A percentile compares a stretch with the other conserved stretches of the same genome.
phyloP scores from a whole-genome alignment of 2,113 vertebrate genomes.

The Hemiscyllium ocellatum region DNA sequence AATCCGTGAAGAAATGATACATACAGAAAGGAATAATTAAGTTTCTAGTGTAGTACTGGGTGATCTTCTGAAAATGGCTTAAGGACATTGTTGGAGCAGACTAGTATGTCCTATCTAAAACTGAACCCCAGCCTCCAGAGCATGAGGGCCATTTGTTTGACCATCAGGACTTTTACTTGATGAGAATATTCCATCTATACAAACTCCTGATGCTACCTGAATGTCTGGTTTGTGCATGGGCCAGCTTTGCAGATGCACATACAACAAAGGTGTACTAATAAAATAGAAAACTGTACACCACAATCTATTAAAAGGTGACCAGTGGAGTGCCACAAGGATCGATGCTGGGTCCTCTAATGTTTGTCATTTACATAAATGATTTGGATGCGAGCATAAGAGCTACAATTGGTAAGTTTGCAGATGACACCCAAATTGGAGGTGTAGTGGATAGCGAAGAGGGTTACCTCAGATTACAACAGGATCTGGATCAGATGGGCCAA shows the following conservation, averaged over 20 bases:
- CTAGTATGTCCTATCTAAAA: background rate
- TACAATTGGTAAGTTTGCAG: too few relatives aligned
- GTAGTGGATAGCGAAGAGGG: too few relatives aligned
- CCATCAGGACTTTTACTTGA: background rate
- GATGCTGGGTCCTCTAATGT: too few relatives aligned
- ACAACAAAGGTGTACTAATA: background rate
- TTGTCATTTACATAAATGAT: too few relatives aligned
- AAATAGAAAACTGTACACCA: background rate
- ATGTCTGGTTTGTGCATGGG: background rate
- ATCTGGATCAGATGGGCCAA: too few relatives aligned
- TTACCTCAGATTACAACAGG: too few relatives aligned
- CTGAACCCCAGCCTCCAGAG: background rate
- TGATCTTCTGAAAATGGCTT: background rate
- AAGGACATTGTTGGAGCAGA: background rate
- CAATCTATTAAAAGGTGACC: background rate
- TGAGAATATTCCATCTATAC: background rate
- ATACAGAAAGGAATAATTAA: background rate
- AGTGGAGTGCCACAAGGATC: too few relatives aligned
- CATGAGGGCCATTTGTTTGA: background rate
- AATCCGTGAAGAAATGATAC: background rate
- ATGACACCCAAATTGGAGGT: too few relatives aligned
- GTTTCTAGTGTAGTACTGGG: background rate
- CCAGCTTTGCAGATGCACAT: background rate
- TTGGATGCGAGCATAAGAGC: too few relatives aligned
- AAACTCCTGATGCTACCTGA: background rate